Conservation (phyloP, 2,797 vertebrate genomes). For the Gallirallus australis region DNA sequence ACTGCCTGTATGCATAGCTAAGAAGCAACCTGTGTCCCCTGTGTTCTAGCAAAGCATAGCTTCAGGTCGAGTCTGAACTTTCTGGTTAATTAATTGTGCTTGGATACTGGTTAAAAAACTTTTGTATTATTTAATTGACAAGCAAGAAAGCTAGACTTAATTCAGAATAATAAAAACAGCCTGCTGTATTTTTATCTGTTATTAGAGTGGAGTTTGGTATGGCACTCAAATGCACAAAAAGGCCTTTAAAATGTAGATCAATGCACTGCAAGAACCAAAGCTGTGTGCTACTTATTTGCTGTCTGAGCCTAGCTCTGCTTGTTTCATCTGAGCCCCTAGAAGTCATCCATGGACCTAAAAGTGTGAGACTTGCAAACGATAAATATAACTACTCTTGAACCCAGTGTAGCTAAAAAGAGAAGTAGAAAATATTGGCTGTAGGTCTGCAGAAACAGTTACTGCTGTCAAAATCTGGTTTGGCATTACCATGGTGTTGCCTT, state of each 20-base stretch:
- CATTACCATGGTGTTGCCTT: not conserved
- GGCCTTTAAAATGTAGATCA: not conserved
- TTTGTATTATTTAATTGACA: not conserved
- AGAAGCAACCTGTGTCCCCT: not conserved
- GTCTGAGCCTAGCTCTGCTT: not conserved
- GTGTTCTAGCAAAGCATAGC: not conserved
- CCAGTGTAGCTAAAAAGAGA: not conserved
- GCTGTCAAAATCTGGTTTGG: not conserved
- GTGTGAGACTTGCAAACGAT: not conserved
- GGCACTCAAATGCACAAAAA: not conserved
- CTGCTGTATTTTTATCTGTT: not conserved
- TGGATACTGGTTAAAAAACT: not conserved
- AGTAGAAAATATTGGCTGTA: not conserved
- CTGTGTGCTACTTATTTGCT: not conserved
- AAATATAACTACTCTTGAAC: not conserved
- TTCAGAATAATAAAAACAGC: not conserved
- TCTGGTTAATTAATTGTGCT: not conserved
- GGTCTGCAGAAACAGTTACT: not conserved
- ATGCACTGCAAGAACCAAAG: not conserved
- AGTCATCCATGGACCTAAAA: not conserved
- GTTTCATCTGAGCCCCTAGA: not conserved
- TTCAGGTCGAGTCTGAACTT: not conserved
- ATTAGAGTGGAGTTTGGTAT: not conserved
- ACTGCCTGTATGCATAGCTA: fast-evolving
- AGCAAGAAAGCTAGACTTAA: not conserved